A percentile compares a stretch with the other conserved stretches of the same genome.
These are phyloP conservation scores for Tricholaema leucomelas DNA, from an alignment of 2,113 vertebrate genomes.

Conservation along the genomic window DNA sequence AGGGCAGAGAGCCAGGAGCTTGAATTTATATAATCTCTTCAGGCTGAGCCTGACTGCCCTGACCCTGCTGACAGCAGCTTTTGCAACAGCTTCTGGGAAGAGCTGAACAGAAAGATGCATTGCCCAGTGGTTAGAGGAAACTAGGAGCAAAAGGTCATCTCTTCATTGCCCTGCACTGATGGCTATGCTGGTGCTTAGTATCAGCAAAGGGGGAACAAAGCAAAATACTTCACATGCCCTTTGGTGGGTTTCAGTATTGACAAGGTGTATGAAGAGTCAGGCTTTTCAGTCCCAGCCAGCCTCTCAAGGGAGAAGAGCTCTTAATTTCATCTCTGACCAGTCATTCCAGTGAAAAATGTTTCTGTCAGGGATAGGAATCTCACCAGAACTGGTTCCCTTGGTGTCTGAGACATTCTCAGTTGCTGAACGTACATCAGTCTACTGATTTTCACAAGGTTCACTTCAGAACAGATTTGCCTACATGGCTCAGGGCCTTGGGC, in stretches of 20 bases:
- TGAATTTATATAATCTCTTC: constrained; percentile 19
- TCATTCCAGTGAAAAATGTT: background rate
- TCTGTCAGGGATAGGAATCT: background rate
- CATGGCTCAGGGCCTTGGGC: background rate
- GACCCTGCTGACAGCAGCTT: constrained; percentile 47
- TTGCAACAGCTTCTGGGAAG: constrained; percentile 12
- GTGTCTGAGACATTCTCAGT: background rate
- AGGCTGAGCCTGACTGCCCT: background rate
- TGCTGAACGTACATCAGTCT: background rate
- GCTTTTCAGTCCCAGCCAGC: background rate
- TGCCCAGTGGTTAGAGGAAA: background rate
- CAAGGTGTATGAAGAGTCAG: background rate
- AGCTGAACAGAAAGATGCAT: background rate
- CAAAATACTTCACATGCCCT: background rate
- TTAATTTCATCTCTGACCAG: background rate
- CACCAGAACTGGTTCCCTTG: background rate
- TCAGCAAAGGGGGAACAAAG: background rate
- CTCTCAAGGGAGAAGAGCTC: background rate
- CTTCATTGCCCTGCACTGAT: background rate
- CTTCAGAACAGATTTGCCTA: background rate
- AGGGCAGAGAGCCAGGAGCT: constrained; percentile 15
- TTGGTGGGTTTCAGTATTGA: background rate
- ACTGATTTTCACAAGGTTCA: background rate
- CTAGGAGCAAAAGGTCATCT: background rate
- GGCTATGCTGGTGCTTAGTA: background rate